Evolutionary conservation across 2,888 invertebrate genomes (phyloP).

Genomic region (Galerucella calmariensis): DNA sequence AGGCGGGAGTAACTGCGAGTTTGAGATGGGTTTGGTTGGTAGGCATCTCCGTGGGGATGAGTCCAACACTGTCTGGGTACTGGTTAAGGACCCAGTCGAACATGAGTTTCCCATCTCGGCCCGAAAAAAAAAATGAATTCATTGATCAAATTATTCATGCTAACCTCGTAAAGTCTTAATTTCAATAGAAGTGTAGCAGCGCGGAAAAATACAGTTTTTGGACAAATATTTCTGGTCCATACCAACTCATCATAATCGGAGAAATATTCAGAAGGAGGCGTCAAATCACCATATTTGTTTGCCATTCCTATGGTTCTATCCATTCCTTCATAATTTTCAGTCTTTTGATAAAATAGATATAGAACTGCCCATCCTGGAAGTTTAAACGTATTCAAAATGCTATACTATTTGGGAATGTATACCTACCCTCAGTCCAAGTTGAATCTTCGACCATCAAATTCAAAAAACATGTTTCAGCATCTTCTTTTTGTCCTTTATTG

Average conservation of each 20-base stretch:
- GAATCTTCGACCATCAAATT: slow-evolving; percentile 55
- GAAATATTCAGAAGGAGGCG: slow-evolving; percentile 45
- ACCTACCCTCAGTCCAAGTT: slow-evolving; percentile 58
- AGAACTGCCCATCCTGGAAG: slow-evolving; percentile 56
- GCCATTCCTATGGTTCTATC: slow-evolving; percentile 58
- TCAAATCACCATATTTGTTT: slow-evolving; percentile 51
- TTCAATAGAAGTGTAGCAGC: slow-evolving; percentile 58
- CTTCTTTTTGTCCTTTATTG: slow-evolving; percentile 52
- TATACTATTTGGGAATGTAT: neutral
- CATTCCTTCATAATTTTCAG: slow-evolving; percentile 56
- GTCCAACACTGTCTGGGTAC: no score
- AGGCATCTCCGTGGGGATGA: no score
- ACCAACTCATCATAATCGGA: slow-evolving; percentile 54
- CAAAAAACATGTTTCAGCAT: slow-evolving; percentile 61
- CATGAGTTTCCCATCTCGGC: no score
- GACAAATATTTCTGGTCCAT: slow-evolving; percentile 56
- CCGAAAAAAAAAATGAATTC: no score
- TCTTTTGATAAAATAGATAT: slow-evolving; percentile 58
- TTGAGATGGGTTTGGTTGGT: no score
- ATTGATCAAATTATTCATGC: slow-evolving; percentile 16
- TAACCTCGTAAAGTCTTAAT: slow-evolving; percentile 54
- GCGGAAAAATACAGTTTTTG: slow-evolving; percentile 55
- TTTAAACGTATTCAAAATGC: neutral
- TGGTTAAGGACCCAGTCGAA: no score
- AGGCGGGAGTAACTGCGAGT: no score